Evolutionary conservation across 2,888 invertebrate genomes (phyloP), one percentile per base, ranked within the genome.

Genomic region (Lithophane ornitopus): DNA sequence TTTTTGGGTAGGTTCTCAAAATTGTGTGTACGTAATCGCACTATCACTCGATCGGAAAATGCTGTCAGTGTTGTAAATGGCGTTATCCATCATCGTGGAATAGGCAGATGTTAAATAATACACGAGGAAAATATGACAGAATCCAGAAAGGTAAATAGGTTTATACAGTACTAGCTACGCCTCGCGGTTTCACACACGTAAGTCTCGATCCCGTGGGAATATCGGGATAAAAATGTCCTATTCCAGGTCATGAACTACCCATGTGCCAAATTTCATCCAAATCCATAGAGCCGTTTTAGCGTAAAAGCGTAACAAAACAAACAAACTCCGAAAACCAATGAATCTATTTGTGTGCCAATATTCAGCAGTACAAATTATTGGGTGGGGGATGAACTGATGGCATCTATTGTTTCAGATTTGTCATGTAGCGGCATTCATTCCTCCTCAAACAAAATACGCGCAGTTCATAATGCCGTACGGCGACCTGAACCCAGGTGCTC

Each of bases 381-480:
- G 3, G 19, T 39, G 22, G 26, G 6, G n/a, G 16, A n/a, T 28
- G 19, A 52, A 52, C 16, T 74, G 12, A 39, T 16, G 11, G 16
- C 54, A 62, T 26, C 16, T 46, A 26, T 75, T 75, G 46, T 56
- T 75, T n/a, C 56, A 75, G 75, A 54, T 75, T 16, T 49, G 39
- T 39, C 54, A 75, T 1, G 39, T 75, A 2, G 39, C 63, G 16
- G 63, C 63, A 49, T 26, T 1, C 19, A 39, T 56, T 19, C 39
- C 39, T 1, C 26, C 59, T 3, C 0, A n/a, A 0, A 1, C 8
- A 0, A 6, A 1, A 0, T 75, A 46, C 16, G 0, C 39, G 0
- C 75, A 75, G 4, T 58, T 41, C 16, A 28, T 76, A 46, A 76
- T 75, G 76, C 75, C 75, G 12, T 28, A 39, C 39, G 46, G 76